phyloP scores from a whole-genome alignment of 2,113 vertebrate species.

The Neofelis nebulosa region DNA sequence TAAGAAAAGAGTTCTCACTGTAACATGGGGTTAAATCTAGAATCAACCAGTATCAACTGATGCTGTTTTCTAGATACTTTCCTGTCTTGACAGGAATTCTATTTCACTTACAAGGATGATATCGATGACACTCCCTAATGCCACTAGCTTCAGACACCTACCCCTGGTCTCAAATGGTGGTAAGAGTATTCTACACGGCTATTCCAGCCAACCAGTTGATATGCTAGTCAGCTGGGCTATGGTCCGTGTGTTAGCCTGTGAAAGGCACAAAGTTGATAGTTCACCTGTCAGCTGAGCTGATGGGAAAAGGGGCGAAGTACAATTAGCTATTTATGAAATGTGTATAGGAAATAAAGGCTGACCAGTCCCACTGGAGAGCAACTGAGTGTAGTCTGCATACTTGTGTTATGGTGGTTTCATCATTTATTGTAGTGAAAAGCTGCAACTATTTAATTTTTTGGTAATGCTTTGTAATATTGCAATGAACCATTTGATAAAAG shows the following conservation, averaged over 20 bases:
- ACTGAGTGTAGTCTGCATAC: neutral
- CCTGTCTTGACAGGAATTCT: neutral
- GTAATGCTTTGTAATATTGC: neutral
- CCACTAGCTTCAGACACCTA: neutral
- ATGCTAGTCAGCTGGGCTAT: neutral
- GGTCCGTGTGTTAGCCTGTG: neutral
- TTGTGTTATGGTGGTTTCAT: neutral
- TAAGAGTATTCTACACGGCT: neutral
- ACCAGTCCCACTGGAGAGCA: neutral
- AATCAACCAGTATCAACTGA: neutral
- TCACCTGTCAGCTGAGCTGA: neutral
- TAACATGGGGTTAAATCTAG: neutral
- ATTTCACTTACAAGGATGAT: neutral
- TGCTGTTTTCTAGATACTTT: neutral
- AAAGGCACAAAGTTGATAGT: neutral
- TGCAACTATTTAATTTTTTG: neutral
- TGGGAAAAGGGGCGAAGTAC: neutral
- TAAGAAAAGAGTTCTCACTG: neutral
- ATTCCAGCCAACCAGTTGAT: neutral
- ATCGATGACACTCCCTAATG: neutral
- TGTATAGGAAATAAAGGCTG: neutral
- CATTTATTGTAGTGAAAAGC: neutral
- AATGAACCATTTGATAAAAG: neutral
- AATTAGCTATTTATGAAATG: neutral
- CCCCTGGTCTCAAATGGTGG: neutral